phyloP scores from a whole-genome alignment of 1,140 invertebrate species.

The Trichonephila inaurata region DNA sequence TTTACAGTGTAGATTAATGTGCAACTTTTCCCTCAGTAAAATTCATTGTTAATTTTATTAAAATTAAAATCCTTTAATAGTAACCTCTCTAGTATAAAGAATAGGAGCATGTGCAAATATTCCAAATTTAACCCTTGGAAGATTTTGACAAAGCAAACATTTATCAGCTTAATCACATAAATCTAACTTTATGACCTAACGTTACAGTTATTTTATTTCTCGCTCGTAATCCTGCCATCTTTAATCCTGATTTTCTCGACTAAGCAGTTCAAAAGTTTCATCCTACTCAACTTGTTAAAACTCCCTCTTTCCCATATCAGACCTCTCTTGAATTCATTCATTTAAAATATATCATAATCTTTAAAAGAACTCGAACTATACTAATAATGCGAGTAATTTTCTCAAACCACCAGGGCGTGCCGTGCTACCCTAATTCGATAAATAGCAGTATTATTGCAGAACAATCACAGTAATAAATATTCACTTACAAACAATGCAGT shows the following conservation, averaged over 20 bases:
- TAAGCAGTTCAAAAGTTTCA: not conserved
- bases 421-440: constrained; percentile 37
- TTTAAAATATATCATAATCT: not conserved
- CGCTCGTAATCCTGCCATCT: not conserved
- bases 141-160: too few species aligned
- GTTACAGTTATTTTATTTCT: not conserved
- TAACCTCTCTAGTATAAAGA: too few species aligned
- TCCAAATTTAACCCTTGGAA: too few species aligned
- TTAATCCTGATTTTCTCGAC: not conserved
- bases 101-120: too few species aligned
- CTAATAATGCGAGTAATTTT: not conserved
- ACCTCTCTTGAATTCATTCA: not conserved
- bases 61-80: too few species aligned
- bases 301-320: not conserved
- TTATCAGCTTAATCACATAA: too few species aligned
- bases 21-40: too few species aligned
- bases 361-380: not conserved
- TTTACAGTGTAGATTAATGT: too few species aligned
- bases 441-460: constrained; percentile 6
- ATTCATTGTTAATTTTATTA: too few species aligned
- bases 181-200: too few species aligned
- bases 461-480: constrained; percentile 27
- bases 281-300: not conserved
- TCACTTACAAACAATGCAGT: constrained; percentile 26
- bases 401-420: constrained; percentile 13